Evolutionary conservation across 1,140 invertebrate genomes (phyloP).

Genomic region (Philopotamus ludificatus): DNA sequence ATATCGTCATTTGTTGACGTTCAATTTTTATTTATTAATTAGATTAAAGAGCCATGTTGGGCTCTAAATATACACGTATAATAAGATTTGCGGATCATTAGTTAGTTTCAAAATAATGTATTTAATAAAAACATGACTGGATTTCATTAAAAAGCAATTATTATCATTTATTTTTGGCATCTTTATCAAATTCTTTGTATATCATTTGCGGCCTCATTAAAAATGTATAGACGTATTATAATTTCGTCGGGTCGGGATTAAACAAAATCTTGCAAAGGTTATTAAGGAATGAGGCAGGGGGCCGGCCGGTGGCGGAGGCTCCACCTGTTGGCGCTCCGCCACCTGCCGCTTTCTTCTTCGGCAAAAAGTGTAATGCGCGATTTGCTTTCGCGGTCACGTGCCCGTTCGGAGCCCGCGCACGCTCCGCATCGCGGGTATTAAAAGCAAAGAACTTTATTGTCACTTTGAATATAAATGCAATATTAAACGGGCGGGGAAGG

Average conservation of each 20-base stretch:
- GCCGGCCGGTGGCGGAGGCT: background rate
- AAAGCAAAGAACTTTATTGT: slow-evolving; percentile 19
- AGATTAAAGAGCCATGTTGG: no score
- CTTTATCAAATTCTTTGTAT: no score
- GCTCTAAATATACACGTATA: no score
- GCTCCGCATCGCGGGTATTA: slow-evolving; percentile 7
- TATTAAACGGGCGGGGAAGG: slow-evolving; percentile 3
- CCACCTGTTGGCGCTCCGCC: slow-evolving; percentile 8
- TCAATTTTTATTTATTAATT: no score
- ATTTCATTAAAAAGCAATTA: no score
- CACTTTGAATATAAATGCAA: slow-evolving; percentile 26
- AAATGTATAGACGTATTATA: no score
- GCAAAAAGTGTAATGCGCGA: slow-evolving; percentile 7
- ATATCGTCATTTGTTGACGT: no score
- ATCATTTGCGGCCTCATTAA: no score
- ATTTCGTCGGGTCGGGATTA: background rate
- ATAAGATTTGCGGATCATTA: no score
- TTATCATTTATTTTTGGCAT: no score
- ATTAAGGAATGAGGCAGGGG: background rate
- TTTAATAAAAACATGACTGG: no score
- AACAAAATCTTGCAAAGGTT: slow-evolving; percentile 3
- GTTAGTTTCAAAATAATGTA: no score
- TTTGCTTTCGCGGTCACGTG: slow-evolving; percentile 16
- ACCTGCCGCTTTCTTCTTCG: slow-evolving; percentile 1
- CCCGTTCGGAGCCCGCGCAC: background rate